phyloP scores from a whole-genome alignment of 1,140 invertebrate species.

The Bombus sylvicola region DNA sequence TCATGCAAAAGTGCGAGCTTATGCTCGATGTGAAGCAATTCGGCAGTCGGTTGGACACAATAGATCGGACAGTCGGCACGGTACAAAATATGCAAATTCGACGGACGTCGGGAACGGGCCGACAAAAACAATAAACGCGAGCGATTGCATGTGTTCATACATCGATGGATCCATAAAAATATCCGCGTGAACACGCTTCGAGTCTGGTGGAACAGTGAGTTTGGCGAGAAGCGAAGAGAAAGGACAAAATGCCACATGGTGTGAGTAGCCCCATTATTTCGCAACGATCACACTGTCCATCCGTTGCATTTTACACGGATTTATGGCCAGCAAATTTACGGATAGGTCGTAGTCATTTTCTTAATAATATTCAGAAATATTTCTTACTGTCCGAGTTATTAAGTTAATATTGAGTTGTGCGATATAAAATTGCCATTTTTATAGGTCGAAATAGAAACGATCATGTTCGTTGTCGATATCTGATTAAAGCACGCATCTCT shows the following conservation, averaged over 20 bases:
- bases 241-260: conserved; percentile 47
- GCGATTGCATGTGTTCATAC: conserved; percentile 79
- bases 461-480: neutral
- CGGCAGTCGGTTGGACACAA: conserved; percentile 77
- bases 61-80: conserved; percentile 67
- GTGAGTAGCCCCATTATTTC: conserved; percentile 68
- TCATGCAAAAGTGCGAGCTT: conserved; percentile 79
- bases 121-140: conserved; percentile 80
- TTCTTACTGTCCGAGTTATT: neutral
- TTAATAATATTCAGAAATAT: neutral
- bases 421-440: neutral
- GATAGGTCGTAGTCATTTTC: neutral
- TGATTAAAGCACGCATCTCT: neutral
- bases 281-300: conserved; percentile 59
- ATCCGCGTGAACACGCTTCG: conserved; percentile 66
- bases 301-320: conserved; percentile 58
- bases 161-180: conserved; percentile 79
- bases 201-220: conserved; percentile 25
- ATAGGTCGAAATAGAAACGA: no score
- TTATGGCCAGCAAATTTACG: conserved; percentile 56
- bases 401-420: no score
- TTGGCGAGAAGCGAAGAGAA: conserved; percentile 26
- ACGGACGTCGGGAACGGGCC: conserved; percentile 62
- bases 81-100: conserved; percentile 78
- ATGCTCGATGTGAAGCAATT: conserved; percentile 77